Evolutionary conservation across 2,888 invertebrate genomes (phyloP).

Genomic region (Stramonita haemastoma): DNA sequence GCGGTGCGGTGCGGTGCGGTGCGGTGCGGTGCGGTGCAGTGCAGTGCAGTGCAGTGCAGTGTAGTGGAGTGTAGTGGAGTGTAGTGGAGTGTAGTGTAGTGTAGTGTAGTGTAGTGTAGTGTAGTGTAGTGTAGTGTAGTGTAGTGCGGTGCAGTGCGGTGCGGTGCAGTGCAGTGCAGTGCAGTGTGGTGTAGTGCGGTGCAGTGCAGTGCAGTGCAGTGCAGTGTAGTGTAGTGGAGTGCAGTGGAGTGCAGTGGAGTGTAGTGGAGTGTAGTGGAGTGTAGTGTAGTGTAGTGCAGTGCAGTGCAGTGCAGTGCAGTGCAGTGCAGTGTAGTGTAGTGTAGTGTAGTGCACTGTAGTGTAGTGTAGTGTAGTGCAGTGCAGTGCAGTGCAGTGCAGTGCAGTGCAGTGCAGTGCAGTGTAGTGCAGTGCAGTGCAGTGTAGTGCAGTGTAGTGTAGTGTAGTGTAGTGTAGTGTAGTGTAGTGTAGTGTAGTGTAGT

Average conservation of each 20-base stretch:
- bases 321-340: background rate
- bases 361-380: conserved; percentile 1
- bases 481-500: background rate
- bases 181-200: background rate
- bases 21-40: background rate
- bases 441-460: background rate
- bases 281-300: background rate
- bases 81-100: background rate
- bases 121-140: background rate
- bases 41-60: too few species aligned
- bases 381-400: conserved; percentile 22
- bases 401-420: background rate
- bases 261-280: background rate
- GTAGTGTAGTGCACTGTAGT: background rate
- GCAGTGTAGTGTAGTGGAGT: background rate
- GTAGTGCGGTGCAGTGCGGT: background rate
- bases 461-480: background rate
- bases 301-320: background rate
- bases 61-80: too few species aligned
- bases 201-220: background rate
- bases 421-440: conserved; percentile 25
- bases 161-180: background rate
- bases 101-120: background rate
- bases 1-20: background rate
- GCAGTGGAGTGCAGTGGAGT: background rate